Evolutionary conservation across 2,113 vertebrate genomes (phyloP), one percentile per base, ranked within the genome.

Genomic region (Crotalus horridus): DNA sequence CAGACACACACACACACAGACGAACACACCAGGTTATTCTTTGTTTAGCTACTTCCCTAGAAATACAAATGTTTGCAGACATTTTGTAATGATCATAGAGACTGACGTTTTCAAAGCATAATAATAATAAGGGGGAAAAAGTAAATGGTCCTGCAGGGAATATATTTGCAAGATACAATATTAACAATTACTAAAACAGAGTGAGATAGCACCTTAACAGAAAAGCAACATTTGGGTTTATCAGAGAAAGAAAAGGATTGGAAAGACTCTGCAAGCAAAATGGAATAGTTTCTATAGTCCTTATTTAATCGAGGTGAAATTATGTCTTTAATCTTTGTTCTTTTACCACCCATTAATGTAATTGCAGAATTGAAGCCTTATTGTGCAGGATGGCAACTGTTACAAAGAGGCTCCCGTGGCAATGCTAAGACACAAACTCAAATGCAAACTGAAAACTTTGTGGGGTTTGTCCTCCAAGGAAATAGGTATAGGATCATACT

Each of bases 51-150:
- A 85, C 95, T 92, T 94, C 95, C 93, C 92, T 85, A 51, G 93
- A 93, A 94, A 90, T 92, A 94, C 24, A 92, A 92, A 91, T 91
- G 85, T 95, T 95, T 95, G 93, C 91, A 92, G 93, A 91, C 7
- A 1, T 92, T 87, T 85, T 90, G 53, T 89, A 94, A 95, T 89
- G 92, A 92, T 95, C 0, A 0, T 89, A 33, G 51, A 69, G 89
- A 93, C 58, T 91, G 93, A 85, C 61, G 21, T 13, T 74, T 81
- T 93, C 81, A 51, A 81, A 92, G 46, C 90, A 91, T 92, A 0
- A 58, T 29, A 5, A 90, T 86, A 90, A 93, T 85, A 93, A 93
- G 13, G 29, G 29, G 1, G 4, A 4, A 26, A 29, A 87, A 88
- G 3, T 29, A 61, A 29, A 88, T 51, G n/a, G n/a, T 59, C 55